These are phyloP conservation scores for Priocnemis perturbator DNA, from an alignment of 2,888 invertebrate genomes.

Conservation along the genomic window DNA sequence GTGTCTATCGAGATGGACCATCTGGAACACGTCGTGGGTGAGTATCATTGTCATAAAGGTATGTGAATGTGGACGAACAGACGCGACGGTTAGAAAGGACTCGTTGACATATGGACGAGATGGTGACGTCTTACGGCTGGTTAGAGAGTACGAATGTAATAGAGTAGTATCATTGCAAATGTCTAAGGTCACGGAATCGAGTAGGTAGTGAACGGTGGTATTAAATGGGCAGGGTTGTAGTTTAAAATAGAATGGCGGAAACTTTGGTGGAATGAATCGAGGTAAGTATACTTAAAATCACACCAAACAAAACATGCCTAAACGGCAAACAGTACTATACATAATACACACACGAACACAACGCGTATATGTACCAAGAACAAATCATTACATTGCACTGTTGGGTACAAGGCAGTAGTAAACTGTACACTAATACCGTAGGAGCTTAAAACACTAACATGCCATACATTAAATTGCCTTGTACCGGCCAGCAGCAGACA, in stretches of 20 bases:
- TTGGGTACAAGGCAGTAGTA: not conserved
- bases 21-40: slow-evolving; percentile 65
- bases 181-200: no score
- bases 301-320: not conserved
- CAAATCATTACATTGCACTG: no score
- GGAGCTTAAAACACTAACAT: not conserved
- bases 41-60: slow-evolving; percentile 59
- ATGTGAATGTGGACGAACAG: slow-evolving; percentile 40
- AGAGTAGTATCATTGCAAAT: no score
- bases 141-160: no score
- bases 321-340: slow-evolving; percentile 10
- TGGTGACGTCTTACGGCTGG: not conserved
- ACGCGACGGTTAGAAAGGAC: slow-evolving; percentile 35
- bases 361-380: not conserved
- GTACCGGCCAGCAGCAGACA: slow-evolving; percentile 8
- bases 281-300: not conserved
- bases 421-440: not conserved
- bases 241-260: not conserved
- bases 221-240: slow-evolving; percentile 7
- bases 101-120: slow-evolving; percentile 24
- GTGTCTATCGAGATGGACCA: slow-evolving; percentile 68
- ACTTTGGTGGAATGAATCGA: not conserved
- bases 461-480: slow-evolving; percentile 7
- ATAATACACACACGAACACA: slow-evolving; percentile 3
- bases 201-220: not conserved